Base-by-base conservation (phyloP, 2,888 invertebrate species). In the Ectemnius continuus region DNA sequence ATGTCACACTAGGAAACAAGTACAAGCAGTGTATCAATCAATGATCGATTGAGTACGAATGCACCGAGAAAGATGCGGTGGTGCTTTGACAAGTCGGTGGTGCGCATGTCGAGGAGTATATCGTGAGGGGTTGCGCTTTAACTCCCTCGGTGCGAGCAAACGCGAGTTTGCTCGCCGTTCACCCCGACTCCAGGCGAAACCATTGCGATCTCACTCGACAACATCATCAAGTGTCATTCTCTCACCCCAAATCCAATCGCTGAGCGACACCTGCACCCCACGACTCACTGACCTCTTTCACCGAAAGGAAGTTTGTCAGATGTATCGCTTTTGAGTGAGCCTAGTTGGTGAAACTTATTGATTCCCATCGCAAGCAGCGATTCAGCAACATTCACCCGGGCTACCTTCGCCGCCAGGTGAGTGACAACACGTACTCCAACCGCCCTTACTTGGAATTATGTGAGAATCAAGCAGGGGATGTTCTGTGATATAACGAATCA, bases 301-400 rank as follows among this genome's bases (percentile, higher is more conserved):
- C 52, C 52, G 4, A 14, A 16, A 16, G n/a, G 52, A 1, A 16
- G 59, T 28, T 57, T 64, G 47, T 65, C 68, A 28, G 8, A 58
- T 63, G 11, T 62, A 74, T 74, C 62, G 48, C 59, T 70, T 62
- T 75, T 61, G 28, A 57, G 52, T 26, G 8, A 28, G 46, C 46
- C 23, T 63, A 73, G 68, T 72, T 75, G 67, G 81, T 75, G 81
- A 82, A 78, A 78, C 76, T 79, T 83, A 84, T 83, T 78, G 83
- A 83, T 83, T 81, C 64, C n/a, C 68, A 75, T 65, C 64, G 72
- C 68, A 69, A 73, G 14, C 69, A 60, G 20, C 70, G 61, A 64
- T 73, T 65, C 65, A 72, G 56, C 36, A 58, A 76, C 28, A 73
- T 67, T 69, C 58, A 56, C 65, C 70, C 61, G 59, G 61, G 48